Conservation (phyloP, 2,888 invertebrate genomes). For the Zaprionus obscuricornis region DNA sequence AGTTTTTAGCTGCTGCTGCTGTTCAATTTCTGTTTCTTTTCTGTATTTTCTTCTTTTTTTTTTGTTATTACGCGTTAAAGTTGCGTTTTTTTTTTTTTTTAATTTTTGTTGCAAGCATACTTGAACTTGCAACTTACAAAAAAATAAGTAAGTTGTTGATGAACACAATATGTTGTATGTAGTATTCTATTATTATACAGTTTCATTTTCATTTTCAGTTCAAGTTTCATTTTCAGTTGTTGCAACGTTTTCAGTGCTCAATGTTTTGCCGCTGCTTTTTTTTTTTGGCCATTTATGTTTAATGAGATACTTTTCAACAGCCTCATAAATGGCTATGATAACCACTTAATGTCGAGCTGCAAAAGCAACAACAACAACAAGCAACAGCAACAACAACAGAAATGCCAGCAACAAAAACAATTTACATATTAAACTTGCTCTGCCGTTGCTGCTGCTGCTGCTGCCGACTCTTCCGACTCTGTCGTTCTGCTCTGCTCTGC, state of each 20-base stretch:
- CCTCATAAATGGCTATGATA: constrained; percentile 78
- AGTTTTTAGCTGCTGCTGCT: constrained; percentile 30
- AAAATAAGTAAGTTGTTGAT: too few species aligned
- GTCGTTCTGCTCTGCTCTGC: too few species aligned
- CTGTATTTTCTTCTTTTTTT: neutral
- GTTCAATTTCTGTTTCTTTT: neutral
- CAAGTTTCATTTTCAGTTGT: too few species aligned
- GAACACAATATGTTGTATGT: too few species aligned
- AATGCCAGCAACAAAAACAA: constrained; percentile 69
- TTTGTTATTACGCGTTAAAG: too few species aligned
- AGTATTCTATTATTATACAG: constrained; percentile 38
- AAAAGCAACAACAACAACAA: constrained; percentile 29
- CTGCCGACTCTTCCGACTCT: constrained; percentile 18
- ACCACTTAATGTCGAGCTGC: constrained; percentile 77
- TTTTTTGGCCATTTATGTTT: constrained; percentile 77
- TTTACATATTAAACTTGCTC: constrained; percentile 81
- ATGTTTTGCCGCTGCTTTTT: too few species aligned
- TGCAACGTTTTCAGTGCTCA: too few species aligned
- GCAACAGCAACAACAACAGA: constrained; percentile 7
- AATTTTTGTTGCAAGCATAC: too few species aligned
- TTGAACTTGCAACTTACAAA: too few species aligned
- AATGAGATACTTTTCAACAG: constrained; percentile 80
- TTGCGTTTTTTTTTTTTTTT: too few species aligned
- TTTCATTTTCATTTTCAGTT: too few species aligned
- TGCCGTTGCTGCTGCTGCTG: too few species aligned